These are phyloP conservation scores for Aldrovandia affinis DNA, from an alignment of 2,797 vertebrate species.

Conservation along the genomic window DNA sequence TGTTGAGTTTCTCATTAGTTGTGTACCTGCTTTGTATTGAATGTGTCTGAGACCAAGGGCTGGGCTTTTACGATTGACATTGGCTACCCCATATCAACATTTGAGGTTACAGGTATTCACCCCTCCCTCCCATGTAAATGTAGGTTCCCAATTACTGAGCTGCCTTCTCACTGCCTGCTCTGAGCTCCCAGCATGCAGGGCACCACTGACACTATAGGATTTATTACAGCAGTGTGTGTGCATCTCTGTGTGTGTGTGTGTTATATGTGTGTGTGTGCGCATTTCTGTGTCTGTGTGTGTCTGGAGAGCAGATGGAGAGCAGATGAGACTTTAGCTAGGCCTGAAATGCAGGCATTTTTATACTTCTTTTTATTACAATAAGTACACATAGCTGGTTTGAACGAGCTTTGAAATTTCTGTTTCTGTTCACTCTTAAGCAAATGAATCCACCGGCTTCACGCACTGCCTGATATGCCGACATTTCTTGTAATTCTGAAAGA, in stretches of 20 bases:
- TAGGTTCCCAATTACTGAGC: too few relatives aligned
- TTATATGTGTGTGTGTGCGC: conserved; percentile 33
- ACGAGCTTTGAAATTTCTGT: too few relatives aligned
- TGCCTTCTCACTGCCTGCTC: conserved; percentile 7
- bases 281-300: not conserved
- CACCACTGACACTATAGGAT: not conserved
- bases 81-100: not conserved
- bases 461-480: too few relatives aligned
- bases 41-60: not conserved
- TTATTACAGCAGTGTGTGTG: conserved; percentile 10
- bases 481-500: too few relatives aligned
- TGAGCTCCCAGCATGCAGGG: conserved; percentile 31
- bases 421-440: too few relatives aligned
- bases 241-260: conserved; percentile 36
- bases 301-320: not conserved
- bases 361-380: too few relatives aligned
- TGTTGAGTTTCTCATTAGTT: not conserved
- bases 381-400: too few relatives aligned
- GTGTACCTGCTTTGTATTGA: not conserved
- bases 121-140: not conserved
- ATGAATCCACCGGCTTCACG: not conserved
- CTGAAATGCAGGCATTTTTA: too few relatives aligned
- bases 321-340: conserved; percentile 27
- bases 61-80: too few relatives aligned
- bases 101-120: not conserved